Base-by-base conservation (phyloP, 2,888 invertebrate genomes). In the Pyrgus malvae region DNA sequence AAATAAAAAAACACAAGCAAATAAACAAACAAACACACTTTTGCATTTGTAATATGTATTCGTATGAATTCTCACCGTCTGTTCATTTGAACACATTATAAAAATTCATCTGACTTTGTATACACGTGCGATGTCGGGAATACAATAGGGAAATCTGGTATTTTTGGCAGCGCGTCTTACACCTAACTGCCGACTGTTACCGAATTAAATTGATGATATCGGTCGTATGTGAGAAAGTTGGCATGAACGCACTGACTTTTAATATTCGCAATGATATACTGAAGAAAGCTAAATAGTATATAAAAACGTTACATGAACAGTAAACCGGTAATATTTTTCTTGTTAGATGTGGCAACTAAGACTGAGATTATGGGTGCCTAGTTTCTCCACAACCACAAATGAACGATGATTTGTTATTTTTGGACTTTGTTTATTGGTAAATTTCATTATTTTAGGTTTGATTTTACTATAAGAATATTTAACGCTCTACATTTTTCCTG, bases 201-300 rank as follows among this genome's bases (percentile, higher is more conserved):
- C 48, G 33, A 54, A 59, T 57, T 50, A 53, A 57, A 60, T 60
- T 48, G 48, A 57, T 57, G 27, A 46, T 57, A 55, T 55, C 37
- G 57, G 44, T 50, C 41, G 44, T 48, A 46, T 37, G 53, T 53
- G 57, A 51, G 56, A 53, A 55, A 58, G 27, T 60, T 60, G 60
- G 60, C 60, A 58, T 38, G 48, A 44, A 35, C 56, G 46, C 38
- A 49, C 42, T 51, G 35, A 51, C 51, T 49, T 48, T 48, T 44
- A 17, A 19, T 46, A 5, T 48, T 16, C 14, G n/a, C n/a, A n/a
- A n/a, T n/a, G n/a, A n/a, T n/a, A n/a, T n/a, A n/a, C n/a, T n/a
- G n/a, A n/a, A n/a, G n/a, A n/a, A n/a, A n/a, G 23, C 8, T 17
- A 17, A 17, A 9, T 37, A 14, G 35, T 17, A 9, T 33, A 8